Base-by-base conservation (phyloP, 2,113 vertebrate species). In the Phaetusa simplex region DNA sequence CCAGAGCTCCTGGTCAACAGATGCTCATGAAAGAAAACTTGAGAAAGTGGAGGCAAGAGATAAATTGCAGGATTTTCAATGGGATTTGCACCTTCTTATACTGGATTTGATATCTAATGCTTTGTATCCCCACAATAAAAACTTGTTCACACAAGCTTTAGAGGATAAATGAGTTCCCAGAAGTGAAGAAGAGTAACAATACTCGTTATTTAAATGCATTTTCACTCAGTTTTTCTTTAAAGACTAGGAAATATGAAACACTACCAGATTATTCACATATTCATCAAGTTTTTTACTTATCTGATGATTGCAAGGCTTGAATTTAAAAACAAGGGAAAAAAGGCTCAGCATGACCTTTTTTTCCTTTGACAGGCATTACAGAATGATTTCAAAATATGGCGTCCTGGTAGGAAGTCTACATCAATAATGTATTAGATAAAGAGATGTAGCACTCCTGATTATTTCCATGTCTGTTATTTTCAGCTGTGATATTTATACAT, bases 331-430 rank as follows among this genome's bases (percentile, higher is more conserved):
- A 47, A 56, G 14, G 1, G 0, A 5, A 61, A 87, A 93, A 82
- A 47, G 3, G 12, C 22, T 55, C 14, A 64, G 27, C 34, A 11
- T 30, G 3, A 66, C 98, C 80, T 96, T 96, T 82, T 98, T 94
- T 95, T 98, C 98, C 74, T 95, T 97, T 12, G 97, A 95, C 65
- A 82, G 26, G 8, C 93, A 97, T 64, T 96, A 97, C 52, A 98
- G 97, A 95, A 98, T 65, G 72, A 98, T 43, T 99, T 98, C 82
- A 98, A 89, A 99, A 98, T 78, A 96, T 98, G 42, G 96, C 97
- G 1, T 98, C 98, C 5, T 88, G 98, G 55, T 97, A 98, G 72
- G 97, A 98, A 69, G 97, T 97, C 38, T 98, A 98, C 84, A 96
- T 98, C 61, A 99, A 97, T 21, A 98, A 98, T 69, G 92, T 96